Evolutionary conservation across 2,113 vertebrate genomes (phyloP).

Genomic region (Numida meleagris): DNA sequence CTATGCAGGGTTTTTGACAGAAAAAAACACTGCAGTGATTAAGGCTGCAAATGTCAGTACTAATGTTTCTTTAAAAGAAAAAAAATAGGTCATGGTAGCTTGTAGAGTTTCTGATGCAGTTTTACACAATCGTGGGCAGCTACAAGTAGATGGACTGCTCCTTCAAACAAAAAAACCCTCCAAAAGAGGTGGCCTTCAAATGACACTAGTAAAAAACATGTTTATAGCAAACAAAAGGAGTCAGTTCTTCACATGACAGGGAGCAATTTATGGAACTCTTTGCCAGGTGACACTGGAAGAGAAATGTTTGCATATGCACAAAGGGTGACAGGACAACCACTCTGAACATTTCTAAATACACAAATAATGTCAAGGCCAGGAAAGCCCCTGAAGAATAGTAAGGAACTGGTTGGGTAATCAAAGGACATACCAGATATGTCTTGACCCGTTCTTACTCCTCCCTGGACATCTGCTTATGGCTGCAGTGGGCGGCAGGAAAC

Average conservation of each 20-base stretch:
- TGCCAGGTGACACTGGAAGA: neutral
- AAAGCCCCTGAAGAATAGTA: neutral
- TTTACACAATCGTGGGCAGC: neutral
- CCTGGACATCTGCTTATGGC: neutral
- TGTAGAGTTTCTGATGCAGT: neutral
- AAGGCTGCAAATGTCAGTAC: neutral
- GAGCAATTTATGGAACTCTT: neutral
- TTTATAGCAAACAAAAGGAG: slow-evolving; percentile 17
- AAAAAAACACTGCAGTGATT: neutral
- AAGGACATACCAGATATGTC: neutral
- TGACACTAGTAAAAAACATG: neutral
- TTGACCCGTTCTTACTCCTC: neutral
- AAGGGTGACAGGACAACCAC: neutral
- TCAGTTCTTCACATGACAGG: neutral
- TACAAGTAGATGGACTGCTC: neutral
- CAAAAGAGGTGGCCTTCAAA: neutral
- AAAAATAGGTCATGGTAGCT: neutral
- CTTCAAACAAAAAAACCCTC: neutral
- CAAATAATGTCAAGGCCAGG: neutral
- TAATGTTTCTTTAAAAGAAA: neutral
- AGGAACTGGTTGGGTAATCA: neutral
- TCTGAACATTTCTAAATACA: neutral
- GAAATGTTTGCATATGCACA: neutral
- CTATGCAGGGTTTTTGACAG: neutral
- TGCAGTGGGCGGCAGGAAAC: neutral